Conservation (phyloP, 2,797 vertebrate genomes). For the Gymnopithys bicolor region DNA sequence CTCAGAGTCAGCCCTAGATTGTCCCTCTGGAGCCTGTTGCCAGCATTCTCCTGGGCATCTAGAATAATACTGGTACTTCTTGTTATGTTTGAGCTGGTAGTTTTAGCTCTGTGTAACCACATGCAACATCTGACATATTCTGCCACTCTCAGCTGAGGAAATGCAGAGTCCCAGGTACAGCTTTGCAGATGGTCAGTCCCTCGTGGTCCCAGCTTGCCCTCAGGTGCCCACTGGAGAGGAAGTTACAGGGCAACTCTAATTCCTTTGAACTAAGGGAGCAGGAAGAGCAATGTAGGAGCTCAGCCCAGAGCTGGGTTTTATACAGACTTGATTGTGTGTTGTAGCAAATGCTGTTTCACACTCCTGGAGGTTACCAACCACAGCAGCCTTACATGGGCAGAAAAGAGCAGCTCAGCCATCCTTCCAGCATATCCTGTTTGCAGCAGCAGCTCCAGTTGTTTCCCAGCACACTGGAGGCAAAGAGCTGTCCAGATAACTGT, state of each 20-base stretch:
- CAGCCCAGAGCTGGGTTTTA: not conserved
- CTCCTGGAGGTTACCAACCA: not conserved
- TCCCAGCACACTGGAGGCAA: not conserved
- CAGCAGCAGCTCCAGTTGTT: not conserved
- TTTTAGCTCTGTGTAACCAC: not conserved
- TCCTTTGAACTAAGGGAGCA: not conserved
- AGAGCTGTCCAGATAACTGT: not conserved
- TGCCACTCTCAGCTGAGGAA: not conserved
- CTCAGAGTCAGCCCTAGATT: not conserved
- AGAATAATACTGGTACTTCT: not conserved
- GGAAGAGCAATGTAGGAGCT: not conserved
- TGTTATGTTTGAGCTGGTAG: not conserved
- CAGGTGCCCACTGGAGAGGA: not conserved
- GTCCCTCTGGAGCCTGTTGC: not conserved
- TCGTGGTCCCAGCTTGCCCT: not conserved
- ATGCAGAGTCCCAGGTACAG: not conserved
- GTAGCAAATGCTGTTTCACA: not conserved
- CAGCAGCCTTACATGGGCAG: not conserved
- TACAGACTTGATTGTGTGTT: not conserved
- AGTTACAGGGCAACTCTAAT: not conserved
- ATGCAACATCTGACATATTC: not conserved
- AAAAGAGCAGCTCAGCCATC: not conserved
- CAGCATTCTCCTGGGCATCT: not conserved
- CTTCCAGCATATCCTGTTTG: not conserved
- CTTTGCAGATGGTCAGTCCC: not conserved